phyloP scores from a whole-genome alignment of 2,888 invertebrate genomes.

The Drosophila leonis region DNA sequence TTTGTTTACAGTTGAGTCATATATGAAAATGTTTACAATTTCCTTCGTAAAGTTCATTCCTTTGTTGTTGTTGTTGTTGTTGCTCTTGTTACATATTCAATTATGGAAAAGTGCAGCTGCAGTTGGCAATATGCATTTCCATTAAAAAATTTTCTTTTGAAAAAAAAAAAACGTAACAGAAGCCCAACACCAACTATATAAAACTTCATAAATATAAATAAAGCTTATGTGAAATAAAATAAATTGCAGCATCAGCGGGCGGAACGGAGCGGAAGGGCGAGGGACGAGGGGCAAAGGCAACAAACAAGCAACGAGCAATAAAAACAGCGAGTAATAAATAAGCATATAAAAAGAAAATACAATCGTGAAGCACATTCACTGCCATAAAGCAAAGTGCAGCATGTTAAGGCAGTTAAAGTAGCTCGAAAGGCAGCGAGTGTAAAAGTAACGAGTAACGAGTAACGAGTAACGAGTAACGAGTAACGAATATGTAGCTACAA shows the following conservation, averaged over 20 bases:
- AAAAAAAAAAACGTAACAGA: slow-evolving; percentile 12
- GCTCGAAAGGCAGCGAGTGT: not conserved
- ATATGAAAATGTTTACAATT: slow-evolving; percentile 10
- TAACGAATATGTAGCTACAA: no score
- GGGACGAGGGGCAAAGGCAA: no score
- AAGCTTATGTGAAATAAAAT: slow-evolving; percentile 28
- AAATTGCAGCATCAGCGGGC: slow-evolving; percentile 6
- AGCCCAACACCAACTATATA: slow-evolving; percentile 13
- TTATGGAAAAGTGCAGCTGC: slow-evolving; percentile 24
- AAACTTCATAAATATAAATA: slow-evolving; percentile 63
- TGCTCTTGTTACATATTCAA: slow-evolving; percentile 10
- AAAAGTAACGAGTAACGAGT: not conserved
- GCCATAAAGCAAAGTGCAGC: not conserved
- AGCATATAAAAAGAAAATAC: not conserved
- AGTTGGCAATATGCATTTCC: slow-evolving; percentile 10
- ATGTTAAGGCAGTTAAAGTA: not conserved
- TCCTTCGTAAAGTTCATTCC: not conserved
- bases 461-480: not conserved
- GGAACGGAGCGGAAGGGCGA: not conserved
- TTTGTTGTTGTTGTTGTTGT: slow-evolving; percentile 9
- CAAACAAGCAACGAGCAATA: slow-evolving; percentile 1
- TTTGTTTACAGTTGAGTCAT: slow-evolving; percentile 8
- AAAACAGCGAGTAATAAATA: not conserved
- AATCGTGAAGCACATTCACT: not conserved
- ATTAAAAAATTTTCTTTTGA: slow-evolving; percentile 15